These are phyloP conservation scores for Coptotermes formosanus DNA, from an alignment of 1,140 invertebrate genomes.

Conservation along the genomic window DNA sequence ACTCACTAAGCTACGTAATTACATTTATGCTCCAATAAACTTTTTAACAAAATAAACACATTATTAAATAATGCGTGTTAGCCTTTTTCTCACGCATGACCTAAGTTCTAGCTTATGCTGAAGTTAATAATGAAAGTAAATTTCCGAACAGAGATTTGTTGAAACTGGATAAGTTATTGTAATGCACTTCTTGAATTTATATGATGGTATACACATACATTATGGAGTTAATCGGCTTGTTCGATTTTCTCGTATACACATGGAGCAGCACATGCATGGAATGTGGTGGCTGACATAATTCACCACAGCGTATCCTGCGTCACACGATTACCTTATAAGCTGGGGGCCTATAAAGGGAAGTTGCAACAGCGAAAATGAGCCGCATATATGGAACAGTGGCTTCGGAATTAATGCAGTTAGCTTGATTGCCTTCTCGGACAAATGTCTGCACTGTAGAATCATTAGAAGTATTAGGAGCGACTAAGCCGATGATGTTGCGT, in stretches of 20 bases:
- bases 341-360: background rate
- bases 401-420: slow-evolving; percentile 19
- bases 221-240: background rate
- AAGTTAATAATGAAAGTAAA: no score
- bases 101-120: no score
- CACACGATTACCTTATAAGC: background rate
- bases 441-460: background rate
- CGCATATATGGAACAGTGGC: background rate
- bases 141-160: no score
- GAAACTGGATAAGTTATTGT: no score
- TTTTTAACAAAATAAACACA: no score
- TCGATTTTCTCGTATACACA: background rate
- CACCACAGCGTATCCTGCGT: background rate
- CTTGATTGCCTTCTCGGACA: background rate
- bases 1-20: no score
- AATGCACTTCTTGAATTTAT: no score
- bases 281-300: background rate
- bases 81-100: no score
- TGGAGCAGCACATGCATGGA: background rate
- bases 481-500: background rate
- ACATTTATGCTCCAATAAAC: no score
- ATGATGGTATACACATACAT: no score
- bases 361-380: background rate
- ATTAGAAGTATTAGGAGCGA: background rate
- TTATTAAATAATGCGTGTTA: no score